Percentiles rank a stretch among this genome's conserved stretches.
Evolutionary conservation across 2,113 vertebrate genomes (phyloP).

Genomic region (Ceratotherium simum): DNA sequence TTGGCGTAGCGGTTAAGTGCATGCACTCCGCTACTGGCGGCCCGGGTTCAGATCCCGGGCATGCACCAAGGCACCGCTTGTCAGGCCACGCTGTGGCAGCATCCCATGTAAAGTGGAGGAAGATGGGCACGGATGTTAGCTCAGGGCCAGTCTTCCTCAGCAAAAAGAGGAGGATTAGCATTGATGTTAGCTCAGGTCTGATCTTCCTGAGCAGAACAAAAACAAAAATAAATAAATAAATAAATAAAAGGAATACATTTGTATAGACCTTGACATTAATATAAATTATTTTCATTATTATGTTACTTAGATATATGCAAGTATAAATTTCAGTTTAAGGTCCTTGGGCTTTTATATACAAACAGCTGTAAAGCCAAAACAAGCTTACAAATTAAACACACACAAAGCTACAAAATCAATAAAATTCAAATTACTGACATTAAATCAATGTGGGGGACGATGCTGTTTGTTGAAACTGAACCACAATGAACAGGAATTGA

Average conservation of each 20-base stretch:
- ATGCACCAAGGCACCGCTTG: too few relatives aligned
- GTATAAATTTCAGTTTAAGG: slow-evolving; percentile 19
- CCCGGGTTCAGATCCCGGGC: too few relatives aligned
- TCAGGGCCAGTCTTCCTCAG: too few relatives aligned
- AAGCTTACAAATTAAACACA: slow-evolving; percentile 35
- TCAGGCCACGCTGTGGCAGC: too few relatives aligned
- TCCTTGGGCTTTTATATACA: background rate
- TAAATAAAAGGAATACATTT: background rate
- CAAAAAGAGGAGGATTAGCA: too few relatives aligned
- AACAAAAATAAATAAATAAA: too few relatives aligned
- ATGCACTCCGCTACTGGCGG: too few relatives aligned
- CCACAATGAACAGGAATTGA: background rate
- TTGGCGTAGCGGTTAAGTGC: too few relatives aligned
- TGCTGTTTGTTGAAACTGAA: background rate
- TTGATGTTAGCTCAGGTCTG: too few relatives aligned
- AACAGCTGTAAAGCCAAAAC: background rate
- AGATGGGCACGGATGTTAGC: too few relatives aligned
- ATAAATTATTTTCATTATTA: slow-evolving; percentile 11
- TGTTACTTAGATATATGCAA: slow-evolving; percentile 28
- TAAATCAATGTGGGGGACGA: background rate
- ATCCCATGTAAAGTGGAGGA: too few relatives aligned
- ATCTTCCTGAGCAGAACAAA: too few relatives aligned
- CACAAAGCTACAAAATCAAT: slow-evolving; percentile 34
- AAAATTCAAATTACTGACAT: background rate
- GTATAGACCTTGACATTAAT: background rate